These are phyloP conservation scores for Drosophila sulfurigaster DNA, from an alignment of 1,140 invertebrate genomes.

Conservation along the genomic window DNA sequence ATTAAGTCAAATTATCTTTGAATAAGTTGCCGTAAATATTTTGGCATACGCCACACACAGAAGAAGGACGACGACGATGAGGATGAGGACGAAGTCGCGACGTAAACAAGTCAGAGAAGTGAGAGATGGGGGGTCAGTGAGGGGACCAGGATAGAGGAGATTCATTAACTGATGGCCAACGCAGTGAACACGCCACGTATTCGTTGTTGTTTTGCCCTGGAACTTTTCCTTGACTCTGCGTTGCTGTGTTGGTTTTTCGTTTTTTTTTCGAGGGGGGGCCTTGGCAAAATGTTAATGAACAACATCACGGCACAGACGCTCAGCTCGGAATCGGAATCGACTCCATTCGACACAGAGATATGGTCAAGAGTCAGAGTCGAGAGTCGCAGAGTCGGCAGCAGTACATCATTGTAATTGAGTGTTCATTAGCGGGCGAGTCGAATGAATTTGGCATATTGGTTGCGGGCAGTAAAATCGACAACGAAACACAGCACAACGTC, in stretches of 20 bases:
- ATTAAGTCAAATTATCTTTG: conserved; percentile 74
- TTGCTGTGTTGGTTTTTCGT: background rate
- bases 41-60: conserved; percentile 67
- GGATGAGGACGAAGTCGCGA: background rate
- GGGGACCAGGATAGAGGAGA: conserved; percentile 16
- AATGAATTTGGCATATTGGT: conserved; percentile 74
- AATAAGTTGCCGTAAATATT: conserved; percentile 69
- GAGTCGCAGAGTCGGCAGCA: conserved; percentile 30
- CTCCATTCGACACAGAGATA: conserved; percentile 15
- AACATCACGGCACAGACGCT: conserved; percentile 44
- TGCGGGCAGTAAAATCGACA: conserved; percentile 60
- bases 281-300: conserved; percentile 79
- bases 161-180: conserved; percentile 64
- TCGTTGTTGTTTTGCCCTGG: conserved; percentile 8
- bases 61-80: conserved; percentile 3
- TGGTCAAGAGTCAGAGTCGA: conserved; percentile 10
- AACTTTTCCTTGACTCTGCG: conserved; percentile 17
- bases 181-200: conserved; percentile 16
- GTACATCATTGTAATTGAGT: conserved; percentile 83
- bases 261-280: conserved; percentile 11
- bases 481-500: conserved; percentile 54
- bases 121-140: conserved; percentile 24
- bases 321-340: no score
- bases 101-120: conserved; percentile 39
- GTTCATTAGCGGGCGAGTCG: conserved; percentile 73